A percentile compares a stretch with the other conserved stretches of the same genome.
Conservation (phyloP, 2,113 vertebrate genomes). For the Aspiorhynchus laticeps region DNA sequence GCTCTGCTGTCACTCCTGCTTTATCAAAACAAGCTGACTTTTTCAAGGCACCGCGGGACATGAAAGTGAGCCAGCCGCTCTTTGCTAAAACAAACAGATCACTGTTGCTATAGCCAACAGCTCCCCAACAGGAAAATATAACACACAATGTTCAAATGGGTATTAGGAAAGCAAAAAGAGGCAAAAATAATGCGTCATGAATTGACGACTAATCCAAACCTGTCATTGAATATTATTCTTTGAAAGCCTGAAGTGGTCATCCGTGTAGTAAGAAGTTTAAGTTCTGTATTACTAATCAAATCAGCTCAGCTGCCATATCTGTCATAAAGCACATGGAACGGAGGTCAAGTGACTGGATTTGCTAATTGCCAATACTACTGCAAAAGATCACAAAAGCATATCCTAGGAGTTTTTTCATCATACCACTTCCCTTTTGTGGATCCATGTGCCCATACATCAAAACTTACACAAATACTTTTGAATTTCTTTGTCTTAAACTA, state of each 20-base stretch:
- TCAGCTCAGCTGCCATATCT: neutral
- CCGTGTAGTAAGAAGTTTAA: neutral
- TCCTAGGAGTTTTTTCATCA: neutral
- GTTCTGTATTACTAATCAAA: neutral
- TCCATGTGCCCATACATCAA: neutral
- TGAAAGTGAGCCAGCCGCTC: slow-evolving; percentile 8
- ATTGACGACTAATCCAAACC: neutral
- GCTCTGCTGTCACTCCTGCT: slow-evolving; percentile 14
- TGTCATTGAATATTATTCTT: slow-evolving; percentile 16
- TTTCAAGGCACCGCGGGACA: slow-evolving; percentile 30
- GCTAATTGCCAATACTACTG: neutral
- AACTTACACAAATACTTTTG: neutral
- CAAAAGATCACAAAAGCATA: neutral
- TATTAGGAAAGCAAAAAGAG: neutral
- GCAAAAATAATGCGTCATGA: neutral
- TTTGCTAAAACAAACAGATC: slow-evolving; percentile 35
- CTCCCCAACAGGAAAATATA: neutral
- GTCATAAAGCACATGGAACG: neutral
- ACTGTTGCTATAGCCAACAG: slow-evolving; percentile 8
- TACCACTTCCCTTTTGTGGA: neutral
- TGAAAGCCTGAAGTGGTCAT: slow-evolving; percentile 6
- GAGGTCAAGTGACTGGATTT: neutral
- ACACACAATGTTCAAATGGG: neutral
- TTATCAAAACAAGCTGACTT: slow-evolving; percentile 15
- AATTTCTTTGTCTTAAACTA: neutral